Evolutionary conservation across 92 coral and sea anemone species (phyloP).

Genomic region (Zoanthus sociatus): DNA sequence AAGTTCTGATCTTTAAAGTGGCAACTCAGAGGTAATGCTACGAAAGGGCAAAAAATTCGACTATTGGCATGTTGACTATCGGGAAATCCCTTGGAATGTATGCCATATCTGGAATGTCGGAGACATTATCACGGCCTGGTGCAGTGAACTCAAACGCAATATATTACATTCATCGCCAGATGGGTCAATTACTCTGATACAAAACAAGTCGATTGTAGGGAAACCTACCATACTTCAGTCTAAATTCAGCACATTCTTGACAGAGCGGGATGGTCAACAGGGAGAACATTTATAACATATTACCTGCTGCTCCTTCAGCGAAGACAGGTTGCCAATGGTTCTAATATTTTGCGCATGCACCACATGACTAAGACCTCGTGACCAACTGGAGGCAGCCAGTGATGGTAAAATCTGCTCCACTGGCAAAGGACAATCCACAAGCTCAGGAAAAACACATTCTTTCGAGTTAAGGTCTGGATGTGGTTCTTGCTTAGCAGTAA

Average conservation of each 20-base stretch:
- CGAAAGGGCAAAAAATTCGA: not conserved
- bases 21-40: not conserved
- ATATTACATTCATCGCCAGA: not conserved
- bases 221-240: too few species aligned
- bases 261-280: too few species aligned
- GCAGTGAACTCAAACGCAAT: not conserved
- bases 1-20: not conserved
- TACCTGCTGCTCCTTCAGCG: conserved; percentile 89
- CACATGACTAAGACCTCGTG: conserved; percentile 99
- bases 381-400: conserved; percentile 85
- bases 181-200: not conserved
- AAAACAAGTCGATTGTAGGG: not conserved
- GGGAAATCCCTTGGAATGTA: not conserved
- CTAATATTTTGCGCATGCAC: conserved; percentile 98
- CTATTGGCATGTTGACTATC: not conserved
- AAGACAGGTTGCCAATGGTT: conserved; percentile 93
- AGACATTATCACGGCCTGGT: not conserved
- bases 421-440: conserved; percentile 87
- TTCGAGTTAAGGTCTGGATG: conserved; percentile 30
- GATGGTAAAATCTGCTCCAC: conserved; percentile 99
- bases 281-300: not conserved
- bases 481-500: conserved; percentile 32
- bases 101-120: not conserved
- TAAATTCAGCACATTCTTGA: too few species aligned
- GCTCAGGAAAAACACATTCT: conserved; percentile 89